These are phyloP conservation scores for Ips typographus DNA, from an alignment of 1,140 invertebrate species.

Conservation along the genomic window DNA sequence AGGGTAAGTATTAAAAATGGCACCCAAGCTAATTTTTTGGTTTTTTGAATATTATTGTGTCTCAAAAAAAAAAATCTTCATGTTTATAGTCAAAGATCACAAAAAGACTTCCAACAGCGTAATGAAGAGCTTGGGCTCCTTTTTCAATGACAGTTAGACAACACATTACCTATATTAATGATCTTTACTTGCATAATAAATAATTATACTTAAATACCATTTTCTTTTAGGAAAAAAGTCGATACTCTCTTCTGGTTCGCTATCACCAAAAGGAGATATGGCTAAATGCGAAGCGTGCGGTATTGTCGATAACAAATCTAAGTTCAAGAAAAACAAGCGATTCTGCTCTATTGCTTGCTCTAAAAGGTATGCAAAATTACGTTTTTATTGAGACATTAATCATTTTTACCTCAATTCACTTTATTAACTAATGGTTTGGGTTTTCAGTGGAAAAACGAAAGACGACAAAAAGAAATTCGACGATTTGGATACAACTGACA, in stretches of 20 bases:
- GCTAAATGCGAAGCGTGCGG: slow-evolving; percentile 80
- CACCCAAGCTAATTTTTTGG: not conserved
- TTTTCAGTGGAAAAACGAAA: slow-evolving; percentile 45
- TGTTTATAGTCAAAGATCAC: too few species aligned
- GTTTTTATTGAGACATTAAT: not conserved
- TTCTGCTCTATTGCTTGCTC: slow-evolving; percentile 79
- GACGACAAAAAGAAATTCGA: slow-evolving; percentile 53
- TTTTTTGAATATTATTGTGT: not conserved
- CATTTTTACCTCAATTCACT: not conserved
- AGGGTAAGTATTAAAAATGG: too few species aligned
- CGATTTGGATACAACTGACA: slow-evolving; percentile 53
- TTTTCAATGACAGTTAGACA: too few species aligned
- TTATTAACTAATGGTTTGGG: slow-evolving; percentile 6
- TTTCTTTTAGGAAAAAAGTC: slow-evolving; percentile 44
- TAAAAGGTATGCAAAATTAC: slow-evolving; percentile 57
- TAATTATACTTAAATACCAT: not conserved
- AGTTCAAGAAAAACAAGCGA: slow-evolving; percentile 74
- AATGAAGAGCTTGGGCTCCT: too few species aligned
- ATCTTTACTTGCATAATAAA: not conserved
- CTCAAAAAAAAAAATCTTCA: too few species aligned
- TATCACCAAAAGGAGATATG: slow-evolving; percentile 53
- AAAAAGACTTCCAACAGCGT: too few species aligned
- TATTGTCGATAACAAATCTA: slow-evolving; percentile 68
- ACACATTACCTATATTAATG: not conserved
- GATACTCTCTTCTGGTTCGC: slow-evolving; percentile 38